phyloP scores from a whole-genome alignment of 1,140 invertebrate species.

The Euura saliciscinereae region DNA sequence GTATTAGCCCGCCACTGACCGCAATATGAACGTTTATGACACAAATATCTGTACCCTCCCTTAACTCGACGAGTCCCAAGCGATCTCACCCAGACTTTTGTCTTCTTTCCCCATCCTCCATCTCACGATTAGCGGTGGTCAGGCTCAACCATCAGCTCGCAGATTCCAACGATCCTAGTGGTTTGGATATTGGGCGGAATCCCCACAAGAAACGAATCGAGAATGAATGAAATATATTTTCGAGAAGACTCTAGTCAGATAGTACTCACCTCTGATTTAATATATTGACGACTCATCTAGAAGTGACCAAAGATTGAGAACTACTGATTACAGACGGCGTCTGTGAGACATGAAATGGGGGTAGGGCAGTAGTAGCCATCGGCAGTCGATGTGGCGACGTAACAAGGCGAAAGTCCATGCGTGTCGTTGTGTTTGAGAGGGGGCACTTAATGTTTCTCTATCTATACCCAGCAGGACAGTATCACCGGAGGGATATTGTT shows the following conservation, averaged over 20 bases:
- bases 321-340: conserved; percentile 28
- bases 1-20: conserved; percentile 51
- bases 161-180: too few relatives aligned
- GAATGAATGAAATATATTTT: too few relatives aligned
- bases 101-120: neutral
- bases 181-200: too few relatives aligned
- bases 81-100: neutral
- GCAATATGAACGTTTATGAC: conserved; percentile 61
- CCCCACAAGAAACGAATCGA: too few relatives aligned
- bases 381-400: conserved; percentile 42
- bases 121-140: neutral
- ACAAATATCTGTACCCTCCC: conserved; percentile 36
- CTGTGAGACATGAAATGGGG: conserved; percentile 46
- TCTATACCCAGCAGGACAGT: conserved; percentile 52
- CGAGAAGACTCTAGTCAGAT: too few relatives aligned
- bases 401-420: neutral
- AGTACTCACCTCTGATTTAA: too few relatives aligned
- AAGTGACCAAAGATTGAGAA: conserved; percentile 30
- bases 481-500: conserved; percentile 53
- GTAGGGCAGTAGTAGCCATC: conserved; percentile 33
- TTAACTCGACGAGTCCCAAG: neutral
- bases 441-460: conserved; percentile 59
- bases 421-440: conserved; percentile 35
- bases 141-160: neutral
- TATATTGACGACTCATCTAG: too few relatives aligned